These are phyloP conservation scores for Escarpia spicata DNA, from an alignment of 2,888 invertebrate genomes.

Conservation along the genomic window DNA sequence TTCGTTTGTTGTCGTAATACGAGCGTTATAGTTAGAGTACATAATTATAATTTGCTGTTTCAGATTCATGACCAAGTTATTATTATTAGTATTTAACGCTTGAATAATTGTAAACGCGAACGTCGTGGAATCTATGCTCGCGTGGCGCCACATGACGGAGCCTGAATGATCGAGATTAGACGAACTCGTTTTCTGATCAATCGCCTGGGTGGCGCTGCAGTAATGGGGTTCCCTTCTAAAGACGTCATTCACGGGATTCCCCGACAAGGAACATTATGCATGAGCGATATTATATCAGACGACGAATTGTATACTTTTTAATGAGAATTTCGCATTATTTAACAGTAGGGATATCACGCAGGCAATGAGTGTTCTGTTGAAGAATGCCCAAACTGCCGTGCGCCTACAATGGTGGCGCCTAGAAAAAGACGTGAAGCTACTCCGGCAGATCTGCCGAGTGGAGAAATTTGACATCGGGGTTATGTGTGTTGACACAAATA, in stretches of 20 bases:
- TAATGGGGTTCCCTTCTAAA: neutral
- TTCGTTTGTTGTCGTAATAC: no score
- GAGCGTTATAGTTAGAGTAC: no score
- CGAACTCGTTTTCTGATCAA: neutral
- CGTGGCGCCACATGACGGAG: neutral
- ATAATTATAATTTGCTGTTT: no score
- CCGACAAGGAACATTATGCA: neutral
- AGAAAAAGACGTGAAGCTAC: conserved; percentile 17
- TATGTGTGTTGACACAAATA: conserved; percentile 13
- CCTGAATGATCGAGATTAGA: neutral
- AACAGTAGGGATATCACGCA: neutral
- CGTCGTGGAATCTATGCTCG: no score
- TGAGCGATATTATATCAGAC: neutral
- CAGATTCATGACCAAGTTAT: no score
- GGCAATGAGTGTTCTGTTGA: conserved; percentile 9
- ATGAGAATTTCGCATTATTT: neutral
- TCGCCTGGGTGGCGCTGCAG: neutral
- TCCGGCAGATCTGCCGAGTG: conserved; percentile 17
- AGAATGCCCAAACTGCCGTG: conserved; percentile 6
- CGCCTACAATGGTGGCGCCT: neutral
- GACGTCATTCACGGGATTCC: neutral
- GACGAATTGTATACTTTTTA: neutral
- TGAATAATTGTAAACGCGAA: no score
- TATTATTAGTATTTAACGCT: no score
- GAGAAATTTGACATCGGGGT: conserved; percentile 24